Percentiles rank a stretch among this genome's conserved stretches.
Conservation (phyloP, 2,113 vertebrate species). For the Forbesichthys papilliferus region DNA sequence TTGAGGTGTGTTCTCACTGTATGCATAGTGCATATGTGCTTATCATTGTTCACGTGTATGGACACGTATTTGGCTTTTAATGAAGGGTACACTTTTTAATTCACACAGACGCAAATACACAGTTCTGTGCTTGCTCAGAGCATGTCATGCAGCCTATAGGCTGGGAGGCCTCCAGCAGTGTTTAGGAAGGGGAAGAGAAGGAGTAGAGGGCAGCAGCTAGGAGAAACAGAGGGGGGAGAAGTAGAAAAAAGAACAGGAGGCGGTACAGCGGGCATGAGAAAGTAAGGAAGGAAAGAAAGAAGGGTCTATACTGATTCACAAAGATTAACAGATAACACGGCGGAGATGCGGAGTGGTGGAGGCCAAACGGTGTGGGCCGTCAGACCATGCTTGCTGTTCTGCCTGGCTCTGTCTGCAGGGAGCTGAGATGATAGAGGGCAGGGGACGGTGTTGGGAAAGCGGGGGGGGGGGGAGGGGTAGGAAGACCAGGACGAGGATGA, state of each 20-base stretch:
- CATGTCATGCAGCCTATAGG: constrained; percentile 14
- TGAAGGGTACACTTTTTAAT: background rate
- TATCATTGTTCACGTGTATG: no score
- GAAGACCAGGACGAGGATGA: background rate
- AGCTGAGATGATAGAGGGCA: constrained; percentile 53
- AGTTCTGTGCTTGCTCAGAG: background rate
- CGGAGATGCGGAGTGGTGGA: constrained; percentile 22
- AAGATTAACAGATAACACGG: constrained; percentile 30
- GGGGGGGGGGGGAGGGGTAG: constrained; percentile 2
- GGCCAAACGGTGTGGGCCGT: constrained; percentile 34
- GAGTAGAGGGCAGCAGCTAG: background rate
- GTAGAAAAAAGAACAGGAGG: constrained; percentile 7
- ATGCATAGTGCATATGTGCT: no score
- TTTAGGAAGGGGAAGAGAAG: constrained; percentile 16
- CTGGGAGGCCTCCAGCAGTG: constrained; percentile 22
- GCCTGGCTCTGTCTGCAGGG: constrained; percentile 71
- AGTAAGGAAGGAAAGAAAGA: constrained; percentile 12
- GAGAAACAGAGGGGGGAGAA: constrained; percentile 16
- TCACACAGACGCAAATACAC: background rate
- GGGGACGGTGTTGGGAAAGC: background rate
- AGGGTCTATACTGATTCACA: constrained; percentile 29
- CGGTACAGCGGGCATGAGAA: background rate
- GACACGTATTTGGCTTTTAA: background rate
- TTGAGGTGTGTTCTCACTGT: no score
- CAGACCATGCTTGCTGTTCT: constrained; percentile 70